Base-by-base conservation (phyloP, 2,113 vertebrate genomes). In the Meles meles region DNA sequence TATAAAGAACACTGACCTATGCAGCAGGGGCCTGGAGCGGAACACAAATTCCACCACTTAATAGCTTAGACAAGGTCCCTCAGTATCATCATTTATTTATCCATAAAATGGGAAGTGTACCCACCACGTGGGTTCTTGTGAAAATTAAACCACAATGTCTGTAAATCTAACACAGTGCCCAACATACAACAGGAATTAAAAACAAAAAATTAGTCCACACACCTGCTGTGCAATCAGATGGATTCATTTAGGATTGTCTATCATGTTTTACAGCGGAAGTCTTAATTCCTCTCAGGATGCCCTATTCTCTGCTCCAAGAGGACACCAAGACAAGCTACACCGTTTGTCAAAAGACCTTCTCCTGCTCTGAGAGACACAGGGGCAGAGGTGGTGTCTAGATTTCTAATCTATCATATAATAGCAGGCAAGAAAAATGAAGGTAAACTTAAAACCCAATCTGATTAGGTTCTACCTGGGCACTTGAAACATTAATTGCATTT, bases 401-500 rank as follows among this genome's bases (percentile, higher is more conserved):
- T 59, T 96, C 72, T 52, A 94, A 72, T 88, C 85, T 52, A 44
- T 72, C 88, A 96, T 69, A 93, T 7, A 61, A 82, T 74, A 88
- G 55, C 83, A 87, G 84, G 44, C 63, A 93, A 97, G 87, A 88
- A 97, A 97, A 90, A 96, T 69, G 74, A 96, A 96, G 90, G 52
- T 67, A 92, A 98, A 94, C 83, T 71, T 96, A 91, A 96, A 94
- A 37, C n/a, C 63, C 59, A 96, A 82, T 44, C 96, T 91, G 61
- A 97, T 85, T 77, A 88, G 84, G 52, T 76, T 94, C 94, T 83
- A 49, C 25, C 74, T 34, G 74, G 63, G 97, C 52, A 0, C 92
- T 83, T 95, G 84, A 96, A 97, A 96, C 61, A 93, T 94, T 88
- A 77, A 97, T 1, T 94, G 93, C 0, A 52, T 21, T 98, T 29